Conservation (phyloP, 1,140 invertebrate species). For the Holcopasites calliopsidis region DNA sequence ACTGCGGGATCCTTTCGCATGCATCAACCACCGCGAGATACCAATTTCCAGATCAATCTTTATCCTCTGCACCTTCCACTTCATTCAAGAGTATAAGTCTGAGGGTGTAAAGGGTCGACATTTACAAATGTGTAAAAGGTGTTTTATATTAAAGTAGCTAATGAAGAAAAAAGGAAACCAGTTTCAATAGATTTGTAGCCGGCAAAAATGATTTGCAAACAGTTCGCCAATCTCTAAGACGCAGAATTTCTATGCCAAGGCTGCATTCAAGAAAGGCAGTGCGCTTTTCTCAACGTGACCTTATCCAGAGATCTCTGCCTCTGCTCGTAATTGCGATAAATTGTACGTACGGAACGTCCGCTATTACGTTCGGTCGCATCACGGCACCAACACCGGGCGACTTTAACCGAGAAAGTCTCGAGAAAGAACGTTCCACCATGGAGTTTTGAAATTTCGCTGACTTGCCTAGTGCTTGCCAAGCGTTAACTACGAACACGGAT, state of each 20-base stretch:
- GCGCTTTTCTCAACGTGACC: too few relatives aligned
- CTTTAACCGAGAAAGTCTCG: conserved; percentile 39
- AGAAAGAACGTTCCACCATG: conserved; percentile 32
- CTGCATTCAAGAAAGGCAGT: not conserved
- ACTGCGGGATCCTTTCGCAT: not conserved
- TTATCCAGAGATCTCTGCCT: not conserved
- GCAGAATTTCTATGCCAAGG: not conserved
- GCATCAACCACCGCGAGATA: too few relatives aligned
- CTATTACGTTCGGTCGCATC: not conserved
- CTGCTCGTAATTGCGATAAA: not conserved
- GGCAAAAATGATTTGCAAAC: too few relatives aligned
- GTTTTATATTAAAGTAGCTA: too few relatives aligned
- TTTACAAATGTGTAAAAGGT: too few relatives aligned
- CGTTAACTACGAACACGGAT: not conserved
- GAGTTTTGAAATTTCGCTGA: not conserved
- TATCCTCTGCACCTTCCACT: too few relatives aligned
- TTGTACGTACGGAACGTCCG: not conserved
- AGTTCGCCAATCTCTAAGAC: too few relatives aligned
- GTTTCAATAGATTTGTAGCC: too few relatives aligned
- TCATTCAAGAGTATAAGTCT: too few relatives aligned
- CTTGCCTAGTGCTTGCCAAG: not conserved
- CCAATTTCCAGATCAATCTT: too few relatives aligned
- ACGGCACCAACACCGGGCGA: not conserved
- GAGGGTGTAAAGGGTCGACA: too few relatives aligned
- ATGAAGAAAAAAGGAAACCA: too few relatives aligned